Conservation (phyloP, 1,140 invertebrate genomes). For the Drosophila sechellia region DNA sequence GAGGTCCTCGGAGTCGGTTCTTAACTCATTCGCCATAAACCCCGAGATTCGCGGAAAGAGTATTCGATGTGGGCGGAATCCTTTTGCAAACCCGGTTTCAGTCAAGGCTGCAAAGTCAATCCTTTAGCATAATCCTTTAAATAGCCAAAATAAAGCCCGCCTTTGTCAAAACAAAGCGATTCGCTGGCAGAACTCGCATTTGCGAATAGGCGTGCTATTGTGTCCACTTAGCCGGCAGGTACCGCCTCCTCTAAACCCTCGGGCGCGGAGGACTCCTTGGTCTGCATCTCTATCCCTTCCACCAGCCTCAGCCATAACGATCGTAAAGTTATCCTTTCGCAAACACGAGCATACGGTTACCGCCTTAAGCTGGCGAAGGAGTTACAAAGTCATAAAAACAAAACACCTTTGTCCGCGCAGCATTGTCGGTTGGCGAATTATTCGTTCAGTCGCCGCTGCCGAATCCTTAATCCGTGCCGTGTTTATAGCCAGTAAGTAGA, state of each 20-base stretch:
- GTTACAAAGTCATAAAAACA: constrained; percentile 84
- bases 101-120: constrained; percentile 82
- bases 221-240: constrained; percentile 72
- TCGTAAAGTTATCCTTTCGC: constrained; percentile 79
- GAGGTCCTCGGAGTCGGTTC: constrained; percentile 43
- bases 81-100: constrained; percentile 36
- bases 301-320: constrained; percentile 60
- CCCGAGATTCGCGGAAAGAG: constrained; percentile 62
- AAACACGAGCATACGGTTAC: constrained; percentile 51
- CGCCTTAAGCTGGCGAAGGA: constrained; percentile 66
- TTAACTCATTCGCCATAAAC: constrained; percentile 68
- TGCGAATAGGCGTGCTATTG: constrained; percentile 75
- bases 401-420: constrained; percentile 77
- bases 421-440: constrained; percentile 79
- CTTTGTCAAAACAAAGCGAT: constrained; percentile 78
- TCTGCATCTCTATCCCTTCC: constrained; percentile 14
- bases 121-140: constrained; percentile 84
- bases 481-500: constrained; percentile 36
- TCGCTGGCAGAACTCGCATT: constrained; percentile 68
- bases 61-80: constrained; percentile 63
- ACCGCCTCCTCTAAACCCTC: constrained; percentile 49
- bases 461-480: constrained; percentile 63
- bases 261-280: background rate
- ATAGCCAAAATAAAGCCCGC: constrained; percentile 83
- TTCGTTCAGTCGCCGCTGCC: constrained; percentile 71